A percentile compares a stretch with the other conserved stretches of the same genome.
Conservation (phyloP, 2,888 invertebrate genomes). For the Lysandra coridon region DNA sequence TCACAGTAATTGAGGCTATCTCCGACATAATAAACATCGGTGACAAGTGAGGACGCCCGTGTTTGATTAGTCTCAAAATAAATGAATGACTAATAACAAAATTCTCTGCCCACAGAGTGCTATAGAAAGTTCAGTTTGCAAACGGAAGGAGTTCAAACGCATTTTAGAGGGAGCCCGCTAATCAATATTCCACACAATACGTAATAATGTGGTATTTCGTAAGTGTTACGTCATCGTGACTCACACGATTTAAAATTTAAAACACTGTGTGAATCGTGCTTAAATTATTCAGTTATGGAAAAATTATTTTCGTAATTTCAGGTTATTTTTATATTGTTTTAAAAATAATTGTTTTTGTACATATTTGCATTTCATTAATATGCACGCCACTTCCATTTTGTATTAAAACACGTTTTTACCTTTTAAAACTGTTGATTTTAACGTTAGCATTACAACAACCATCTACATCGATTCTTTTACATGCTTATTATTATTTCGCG, state of each 20-base stretch:
- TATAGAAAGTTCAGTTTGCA: conserved; percentile 45
- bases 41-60: conserved; percentile 62
- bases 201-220: conserved; percentile 56
- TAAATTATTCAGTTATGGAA: conserved; percentile 31
- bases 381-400: neutral
- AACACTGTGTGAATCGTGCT: conserved; percentile 33
- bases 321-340: conserved; percentile 3
- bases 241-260: conserved; percentile 43
- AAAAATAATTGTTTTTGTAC: neutral
- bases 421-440: neutral
- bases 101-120: conserved; percentile 33
- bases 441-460: neutral
- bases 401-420: neutral
- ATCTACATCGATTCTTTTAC: neutral
- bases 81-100: conserved; percentile 50
- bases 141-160: conserved; percentile 52
- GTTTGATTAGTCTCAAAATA: conserved; percentile 55
- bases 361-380: conserved; percentile 4
- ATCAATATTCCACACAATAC: conserved; percentile 61
- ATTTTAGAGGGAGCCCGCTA: conserved; percentile 63
- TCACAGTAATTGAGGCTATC: conserved; percentile 63
- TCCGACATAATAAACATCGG: conserved; percentile 58
- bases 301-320: neutral
- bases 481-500: neutral
- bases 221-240: conserved; percentile 57